Base-by-base conservation (phyloP, 2,797 vertebrate species). In the Cynodonichthys magdalenae region DNA sequence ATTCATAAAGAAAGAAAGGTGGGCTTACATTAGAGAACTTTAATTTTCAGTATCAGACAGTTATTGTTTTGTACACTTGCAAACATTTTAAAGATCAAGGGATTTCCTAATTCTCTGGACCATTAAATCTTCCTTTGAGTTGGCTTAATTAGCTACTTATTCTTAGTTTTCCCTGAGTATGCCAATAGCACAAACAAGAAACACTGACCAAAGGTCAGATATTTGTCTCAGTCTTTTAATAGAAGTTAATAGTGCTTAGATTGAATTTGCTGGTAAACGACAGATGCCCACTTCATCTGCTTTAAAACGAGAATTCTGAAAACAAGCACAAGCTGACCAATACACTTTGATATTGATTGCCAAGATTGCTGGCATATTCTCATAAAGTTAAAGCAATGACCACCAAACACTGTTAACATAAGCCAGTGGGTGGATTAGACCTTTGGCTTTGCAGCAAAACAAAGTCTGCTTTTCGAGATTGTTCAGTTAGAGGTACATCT, bases 121-220 rank as follows among this genome's bases (percentile, higher is more conserved):
- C 36, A 45, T 61, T 17, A 64, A 27, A 60, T 55, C 10, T 28
- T 15, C 17, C n/a, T 12, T 28, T 45, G 52, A 69, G 47, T 60
- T 55, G 46, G 12, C 45, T 45, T 66, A 14, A 54, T 45, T 50
- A 17, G 56, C 34, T 49, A 53, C 41, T 63, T 39, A 44, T 63
- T 74, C 52, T 61, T 59, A 54, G 27, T 53, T 44, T 36, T 63
- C 41, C 63, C 42, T n/a, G 5, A 54, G 51, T 64, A 69, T 59
- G 63, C 24, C 45, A 58, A 48, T 53, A 49, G 51, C 42, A 56
- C 53, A 6, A 68, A 52, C 39, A 63, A 59, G 49, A 74, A 58
- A 68, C 15, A 47, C 19, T 31, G 27, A 59, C 52, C 56, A 41
- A 82, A 85, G 70, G 75, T 83, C 69, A 84, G 34, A 61, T 59